Conservation (phyloP, 2,797 vertebrate genomes). For the Tokudaia tokunoshimensis region DNA sequence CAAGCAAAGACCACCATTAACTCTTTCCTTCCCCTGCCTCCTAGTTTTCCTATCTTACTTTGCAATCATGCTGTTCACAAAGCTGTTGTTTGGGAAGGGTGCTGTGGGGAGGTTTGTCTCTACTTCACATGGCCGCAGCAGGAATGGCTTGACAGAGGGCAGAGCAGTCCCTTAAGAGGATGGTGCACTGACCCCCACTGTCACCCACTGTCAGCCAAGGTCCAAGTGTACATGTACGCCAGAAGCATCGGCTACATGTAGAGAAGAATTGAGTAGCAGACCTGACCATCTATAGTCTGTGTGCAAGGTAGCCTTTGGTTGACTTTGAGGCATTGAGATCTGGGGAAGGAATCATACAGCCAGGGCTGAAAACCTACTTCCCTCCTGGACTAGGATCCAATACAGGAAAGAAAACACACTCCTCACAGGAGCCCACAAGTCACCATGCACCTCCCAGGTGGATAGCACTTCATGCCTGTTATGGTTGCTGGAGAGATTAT, state of each 20-base stretch:
- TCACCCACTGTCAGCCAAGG: neutral
- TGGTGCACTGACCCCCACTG: no score
- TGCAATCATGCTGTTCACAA: neutral
- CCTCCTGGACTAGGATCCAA: neutral
- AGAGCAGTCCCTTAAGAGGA: neutral
- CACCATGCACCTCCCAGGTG: neutral
- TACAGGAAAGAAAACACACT: neutral
- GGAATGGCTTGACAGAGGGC: neutral
- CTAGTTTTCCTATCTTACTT: neutral
- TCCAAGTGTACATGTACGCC: neutral
- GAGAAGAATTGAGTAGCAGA: neutral
- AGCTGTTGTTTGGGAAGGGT: neutral
- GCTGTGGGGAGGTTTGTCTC: neutral
- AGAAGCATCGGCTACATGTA: neutral
- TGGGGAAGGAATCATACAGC: neutral
- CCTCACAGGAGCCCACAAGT: neutral
- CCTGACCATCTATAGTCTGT: neutral
- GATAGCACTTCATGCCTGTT: neutral
- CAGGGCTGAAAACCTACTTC: neutral
- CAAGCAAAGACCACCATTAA: neutral
- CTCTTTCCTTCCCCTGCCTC: neutral
- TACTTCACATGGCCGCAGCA: fast-evolving
- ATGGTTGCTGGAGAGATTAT: neutral
- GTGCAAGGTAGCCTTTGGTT: neutral
- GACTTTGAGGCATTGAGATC: neutral